These are phyloP conservation scores for Meandrina meandrites DNA, from an alignment of 92 coral and sea anemone species.

Conservation along the genomic window DNA sequence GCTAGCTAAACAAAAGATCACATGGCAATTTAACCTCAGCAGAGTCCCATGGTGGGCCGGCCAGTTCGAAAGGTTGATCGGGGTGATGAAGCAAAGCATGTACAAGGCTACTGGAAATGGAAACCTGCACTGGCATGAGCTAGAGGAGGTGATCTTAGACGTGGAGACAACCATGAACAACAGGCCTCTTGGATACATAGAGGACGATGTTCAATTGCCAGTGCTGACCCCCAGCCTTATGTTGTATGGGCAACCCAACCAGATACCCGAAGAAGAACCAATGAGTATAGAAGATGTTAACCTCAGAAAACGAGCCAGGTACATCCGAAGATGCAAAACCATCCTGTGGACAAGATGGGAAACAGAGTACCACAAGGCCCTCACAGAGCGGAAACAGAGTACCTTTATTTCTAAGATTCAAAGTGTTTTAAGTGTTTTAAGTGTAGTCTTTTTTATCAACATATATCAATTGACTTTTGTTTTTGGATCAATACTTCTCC, in stretches of 20 bases:
- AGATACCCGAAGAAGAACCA: neutral
- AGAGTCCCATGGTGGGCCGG: neutral
- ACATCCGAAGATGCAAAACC: neutral
- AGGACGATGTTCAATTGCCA: neutral
- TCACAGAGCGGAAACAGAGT: too few species aligned
- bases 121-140: neutral
- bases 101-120: neutral
- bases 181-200: neutral
- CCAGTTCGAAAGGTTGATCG: neutral
- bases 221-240: neutral
- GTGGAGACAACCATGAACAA: neutral
- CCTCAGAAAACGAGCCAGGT: constrained; percentile 7
- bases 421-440: too few species aligned
- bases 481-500: too few species aligned
- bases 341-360: neutral
- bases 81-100: neutral
- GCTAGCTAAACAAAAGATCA: neutral
- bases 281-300: neutral
- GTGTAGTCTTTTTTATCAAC: too few species aligned
- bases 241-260: neutral
- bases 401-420: too few species aligned
- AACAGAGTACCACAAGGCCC: neutral
- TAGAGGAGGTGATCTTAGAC: neutral
- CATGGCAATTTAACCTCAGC: neutral
- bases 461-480: too few species aligned